These are phyloP conservation scores for Mus spretus DNA, from an alignment of 2,797 vertebrate species.

Conservation along the genomic window DNA sequence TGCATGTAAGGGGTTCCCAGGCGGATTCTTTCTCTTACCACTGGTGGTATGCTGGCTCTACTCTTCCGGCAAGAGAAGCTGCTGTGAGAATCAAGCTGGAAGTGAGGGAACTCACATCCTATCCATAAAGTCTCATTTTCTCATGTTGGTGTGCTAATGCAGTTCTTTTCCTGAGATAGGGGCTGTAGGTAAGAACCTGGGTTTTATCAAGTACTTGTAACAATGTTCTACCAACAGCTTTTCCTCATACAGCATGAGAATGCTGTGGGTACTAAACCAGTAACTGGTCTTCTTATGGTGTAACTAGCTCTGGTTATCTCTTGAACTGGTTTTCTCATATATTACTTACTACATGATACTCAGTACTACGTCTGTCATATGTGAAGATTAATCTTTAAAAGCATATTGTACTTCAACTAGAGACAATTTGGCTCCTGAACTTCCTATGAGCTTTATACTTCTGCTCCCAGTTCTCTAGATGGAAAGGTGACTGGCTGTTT, in stretches of 20 bases:
- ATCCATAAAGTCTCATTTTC: neutral
- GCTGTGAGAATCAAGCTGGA: neutral
- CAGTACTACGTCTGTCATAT: neutral
- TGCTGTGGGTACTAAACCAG: neutral
- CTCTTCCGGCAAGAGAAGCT: neutral
- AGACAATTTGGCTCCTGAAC: neutral
- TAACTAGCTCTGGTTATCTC: neutral
- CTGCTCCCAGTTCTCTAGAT: neutral
- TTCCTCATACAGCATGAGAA: neutral
- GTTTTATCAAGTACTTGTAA: neutral
- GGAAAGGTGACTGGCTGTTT: neutral
- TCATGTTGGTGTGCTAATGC: neutral
- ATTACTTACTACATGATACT: neutral
- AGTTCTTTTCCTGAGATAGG: neutral
- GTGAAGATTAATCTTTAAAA: constrained; percentile 12
- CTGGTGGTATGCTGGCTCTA: neutral
- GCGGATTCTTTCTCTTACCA: neutral
- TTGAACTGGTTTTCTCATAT: neutral
- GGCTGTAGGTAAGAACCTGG: neutral
- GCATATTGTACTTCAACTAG: neutral
- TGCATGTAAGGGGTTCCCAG: neutral
- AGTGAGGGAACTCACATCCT: neutral
- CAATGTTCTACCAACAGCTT: neutral
- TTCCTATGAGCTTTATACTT: neutral
- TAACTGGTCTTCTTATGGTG: neutral